Percentiles rank a stretch among this genome's conserved stretches.
These are phyloP conservation scores for Phyllostomus discolor DNA, from an alignment of 2,113 vertebrate species.

Conservation along the genomic window DNA sequence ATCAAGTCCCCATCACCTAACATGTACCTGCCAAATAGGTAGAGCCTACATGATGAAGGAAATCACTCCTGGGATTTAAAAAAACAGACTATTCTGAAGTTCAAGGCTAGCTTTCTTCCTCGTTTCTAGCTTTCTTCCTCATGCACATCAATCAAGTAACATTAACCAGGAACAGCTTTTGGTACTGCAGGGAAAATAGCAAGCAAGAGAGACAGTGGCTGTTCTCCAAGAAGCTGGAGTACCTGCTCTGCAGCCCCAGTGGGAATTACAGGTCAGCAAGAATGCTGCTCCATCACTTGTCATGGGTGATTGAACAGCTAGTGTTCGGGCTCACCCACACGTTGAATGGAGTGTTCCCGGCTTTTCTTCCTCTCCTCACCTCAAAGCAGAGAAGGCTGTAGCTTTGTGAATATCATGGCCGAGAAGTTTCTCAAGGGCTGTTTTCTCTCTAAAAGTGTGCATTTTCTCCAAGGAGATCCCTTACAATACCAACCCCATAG, in stretches of 20 bases:
- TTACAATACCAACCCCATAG: background rate
- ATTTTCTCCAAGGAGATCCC: background rate
- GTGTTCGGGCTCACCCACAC: background rate
- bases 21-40: background rate
- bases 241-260: background rate
- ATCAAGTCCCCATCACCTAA: background rate
- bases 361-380: background rate
- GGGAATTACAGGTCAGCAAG: background rate
- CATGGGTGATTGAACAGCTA: background rate
- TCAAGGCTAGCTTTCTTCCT: background rate
- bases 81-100: background rate
- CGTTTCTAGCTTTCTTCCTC: background rate
- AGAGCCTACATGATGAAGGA: background rate
- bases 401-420: background rate
- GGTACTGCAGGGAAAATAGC: background rate
- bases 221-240: background rate
- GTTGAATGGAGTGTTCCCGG: background rate
- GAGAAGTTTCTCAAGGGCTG: background rate
- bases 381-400: background rate
- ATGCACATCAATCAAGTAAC: background rate
- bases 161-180: background rate
- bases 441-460: background rate
- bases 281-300: background rate
- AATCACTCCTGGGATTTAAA: background rate
- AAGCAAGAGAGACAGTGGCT: background rate